Evolutionary conservation across 2,888 invertebrate genomes (phyloP), one percentile per base, ranked within the genome.

Genomic region (Calliopum simillimum): DNA sequence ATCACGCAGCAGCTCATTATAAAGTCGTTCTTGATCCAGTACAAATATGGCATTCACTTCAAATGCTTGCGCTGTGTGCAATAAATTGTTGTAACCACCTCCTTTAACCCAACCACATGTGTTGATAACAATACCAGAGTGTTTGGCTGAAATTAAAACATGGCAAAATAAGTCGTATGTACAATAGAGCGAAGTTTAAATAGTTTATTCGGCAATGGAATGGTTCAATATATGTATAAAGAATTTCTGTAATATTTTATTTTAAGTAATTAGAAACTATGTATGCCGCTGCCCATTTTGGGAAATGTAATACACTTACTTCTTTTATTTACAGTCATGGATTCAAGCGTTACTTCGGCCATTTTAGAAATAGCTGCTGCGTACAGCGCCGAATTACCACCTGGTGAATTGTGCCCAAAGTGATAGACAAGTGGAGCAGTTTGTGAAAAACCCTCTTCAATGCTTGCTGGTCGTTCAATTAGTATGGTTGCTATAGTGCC

Each of bases 51-150:
- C 93, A 81, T 98, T 97, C 2, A 98, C 97, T 89, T 98, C 97
- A 86, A 99, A 99, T 0, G 95, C 94, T 79, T 95, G 93, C 0
- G 97, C 97, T 0, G 96, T 93, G 79, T 96, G 94, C 3, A 95
- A 90, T 13, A 99, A 85, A 68, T 94, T 90, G 79, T 93, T 92
- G 85, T 97, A 99, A 0, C 98, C 99, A 0, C 90, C 92, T 0
- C 93, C 94, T 86, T 97, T 97, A 2, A 98, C 93, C 98, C 98
- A 99, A 0, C 99, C 99, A 78, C 98, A 97, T 0, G 99, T 99
- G 86, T 99, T 99, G 75, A 99, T 96, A 46, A 99, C 91, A 3
- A 95, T 93, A 1, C 99, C 99, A 3, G 95, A 95, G 46, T 90
- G 89, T 80, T 93, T 91, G 0, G 94, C 95, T 93, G 81, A 2